Base-by-base conservation (phyloP, 1,140 invertebrate genomes). In the Bombus ignitus region DNA sequence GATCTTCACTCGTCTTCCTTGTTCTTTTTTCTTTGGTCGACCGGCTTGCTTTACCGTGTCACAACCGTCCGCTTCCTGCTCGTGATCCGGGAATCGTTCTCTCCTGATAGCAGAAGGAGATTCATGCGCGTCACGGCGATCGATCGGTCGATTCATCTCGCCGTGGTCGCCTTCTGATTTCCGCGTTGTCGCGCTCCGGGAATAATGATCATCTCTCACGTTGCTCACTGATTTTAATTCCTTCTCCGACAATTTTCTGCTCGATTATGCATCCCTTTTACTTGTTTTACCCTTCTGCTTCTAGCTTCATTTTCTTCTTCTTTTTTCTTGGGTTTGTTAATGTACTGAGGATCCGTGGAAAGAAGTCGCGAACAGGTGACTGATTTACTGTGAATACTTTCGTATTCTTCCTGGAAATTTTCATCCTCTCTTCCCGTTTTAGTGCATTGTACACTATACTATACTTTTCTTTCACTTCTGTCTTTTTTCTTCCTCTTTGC, bases 71-170 rank as follows among this genome's bases (percentile, higher is more conserved):
- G 44, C 65, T 42, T 53, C 53, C 75, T 59, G 65, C n/a, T 62
- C 66, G 75, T 75, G 47, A 72, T 37, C 37, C 37, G 80, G 39
- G 73, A 81, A 81, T 81, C 70, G 80, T 81, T 62, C 15, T 73
- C 53, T 22, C 18, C n/a, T 10, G 70, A 62, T 65, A 62, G 10
- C n/a, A 65, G 70, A 81, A 59, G 62, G n/a, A 73, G 70, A 73
- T 81, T 73, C 79, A 73, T 32, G 32, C 68, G n/a, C 18, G 47
- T n/a, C n/a, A 53, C 47, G 18, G 6, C n/a, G 39, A 83, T 75
- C 72, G 72, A 65, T 75, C 59, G 65, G 71, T 71, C 75, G 65
- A 83, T 78, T 42, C 32, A 18, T 32, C n/a, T 37, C 35, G 2
- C 1, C 15, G 22, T 25, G 22, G 12, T 32, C 13, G 25, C 37